Evolutionary conservation across 2,888 invertebrate genomes (phyloP).

Genomic region (Tuberolachnus salignus): DNA sequence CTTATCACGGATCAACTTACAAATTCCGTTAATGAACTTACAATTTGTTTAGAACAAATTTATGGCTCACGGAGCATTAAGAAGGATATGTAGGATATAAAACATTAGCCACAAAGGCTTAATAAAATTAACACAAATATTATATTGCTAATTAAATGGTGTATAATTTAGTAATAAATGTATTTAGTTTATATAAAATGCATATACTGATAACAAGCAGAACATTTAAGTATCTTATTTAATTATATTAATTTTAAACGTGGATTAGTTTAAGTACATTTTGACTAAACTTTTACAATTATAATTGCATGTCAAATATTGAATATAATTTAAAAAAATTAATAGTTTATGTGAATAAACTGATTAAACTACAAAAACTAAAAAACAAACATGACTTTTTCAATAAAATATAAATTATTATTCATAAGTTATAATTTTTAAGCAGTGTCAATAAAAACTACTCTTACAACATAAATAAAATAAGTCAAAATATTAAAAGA

Average conservation of each 20-base stretch:
- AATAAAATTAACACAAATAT: background rate
- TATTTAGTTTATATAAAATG: slow-evolving; percentile 24
- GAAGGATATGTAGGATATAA: no score
- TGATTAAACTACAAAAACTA: background rate
- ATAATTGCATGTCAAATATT: background rate
- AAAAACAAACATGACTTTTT: background rate
- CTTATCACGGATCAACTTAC: no score
- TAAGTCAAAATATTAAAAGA: no score
- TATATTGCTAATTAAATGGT: background rate
- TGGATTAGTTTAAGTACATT: background rate
- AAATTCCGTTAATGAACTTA: no score
- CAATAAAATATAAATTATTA: background rate
- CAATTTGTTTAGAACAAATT: no score
- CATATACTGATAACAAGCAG: slow-evolving; percentile 20
- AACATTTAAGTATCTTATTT: slow-evolving; percentile 15
- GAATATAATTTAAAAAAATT: background rate
- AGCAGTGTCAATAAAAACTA: slow-evolving; percentile 8
- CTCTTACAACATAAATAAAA: background rate
- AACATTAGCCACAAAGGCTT: background rate
- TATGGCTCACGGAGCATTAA: no score
- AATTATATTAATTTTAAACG: background rate
- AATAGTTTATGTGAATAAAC: background rate
- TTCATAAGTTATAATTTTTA: background rate
- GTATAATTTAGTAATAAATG: slow-evolving; percentile 24
- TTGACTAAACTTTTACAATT: background rate